Evolutionary conservation across 2,113 vertebrate genomes (phyloP).

Genomic region (Mobula birostris): DNA sequence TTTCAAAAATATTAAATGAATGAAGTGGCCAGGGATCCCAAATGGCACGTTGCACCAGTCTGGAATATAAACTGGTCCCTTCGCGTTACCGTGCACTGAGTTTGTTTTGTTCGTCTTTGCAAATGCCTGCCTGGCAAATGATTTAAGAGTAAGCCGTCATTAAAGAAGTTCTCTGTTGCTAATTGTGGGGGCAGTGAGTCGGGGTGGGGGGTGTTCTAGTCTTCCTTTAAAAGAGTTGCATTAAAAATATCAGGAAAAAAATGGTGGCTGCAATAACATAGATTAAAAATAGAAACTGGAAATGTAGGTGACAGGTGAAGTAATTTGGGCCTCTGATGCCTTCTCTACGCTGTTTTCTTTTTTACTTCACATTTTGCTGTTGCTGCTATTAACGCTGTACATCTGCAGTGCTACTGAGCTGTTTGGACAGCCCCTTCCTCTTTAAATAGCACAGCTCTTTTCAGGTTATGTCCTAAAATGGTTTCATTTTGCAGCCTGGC

Average conservation of each 20-base stretch:
- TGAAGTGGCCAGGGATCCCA: not conserved
- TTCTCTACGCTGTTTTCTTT: not conserved
- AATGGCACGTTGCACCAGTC: not conserved
- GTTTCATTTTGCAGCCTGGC: not conserved
- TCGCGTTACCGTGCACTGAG: not conserved
- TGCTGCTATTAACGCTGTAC: not conserved
- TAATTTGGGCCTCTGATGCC: not conserved
- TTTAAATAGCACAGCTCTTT: slow-evolving; percentile 34
- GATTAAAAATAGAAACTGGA: not conserved
- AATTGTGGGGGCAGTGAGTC: too few species aligned
- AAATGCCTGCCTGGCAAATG: not conserved
- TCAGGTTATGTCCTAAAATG: slow-evolving; percentile 2
- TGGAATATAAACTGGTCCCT: not conserved
- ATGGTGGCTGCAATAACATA: not conserved
- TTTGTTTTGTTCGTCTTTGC: not conserved
- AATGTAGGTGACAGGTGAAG: not conserved
- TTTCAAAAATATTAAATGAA: not conserved
- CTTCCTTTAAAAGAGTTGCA: not conserved
- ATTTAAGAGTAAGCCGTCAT: not conserved
- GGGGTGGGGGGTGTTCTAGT: too few species aligned
- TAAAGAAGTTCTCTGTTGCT: not conserved
- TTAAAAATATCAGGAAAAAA: not conserved
- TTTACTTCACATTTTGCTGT: not conserved
- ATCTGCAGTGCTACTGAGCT: not conserved
- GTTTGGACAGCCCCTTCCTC: slow-evolving; percentile 7